phyloP scores from a whole-genome alignment of 2,888 invertebrate genomes.

The Adelognathus sp. region DNA sequence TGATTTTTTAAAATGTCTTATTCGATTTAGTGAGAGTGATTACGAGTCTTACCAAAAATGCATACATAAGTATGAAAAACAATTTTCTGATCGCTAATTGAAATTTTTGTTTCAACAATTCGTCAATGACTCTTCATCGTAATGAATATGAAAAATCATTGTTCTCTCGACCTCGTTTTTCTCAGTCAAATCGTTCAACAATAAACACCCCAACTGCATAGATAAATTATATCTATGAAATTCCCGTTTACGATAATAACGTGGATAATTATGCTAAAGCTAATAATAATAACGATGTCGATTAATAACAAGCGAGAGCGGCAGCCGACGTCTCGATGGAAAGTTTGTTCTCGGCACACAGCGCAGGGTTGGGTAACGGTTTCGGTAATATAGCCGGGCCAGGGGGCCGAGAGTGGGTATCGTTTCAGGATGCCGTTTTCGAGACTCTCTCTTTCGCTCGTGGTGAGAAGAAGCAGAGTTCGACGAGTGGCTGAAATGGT shows the following conservation, averaged over 20 bases:
- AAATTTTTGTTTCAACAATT: too few species aligned
- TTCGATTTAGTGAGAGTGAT: too few species aligned
- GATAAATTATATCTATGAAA: too few species aligned
- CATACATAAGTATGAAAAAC: too few species aligned
- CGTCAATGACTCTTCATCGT: too few species aligned
- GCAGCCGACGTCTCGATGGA: conserved; percentile 58
- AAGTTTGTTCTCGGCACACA: conserved; percentile 74
- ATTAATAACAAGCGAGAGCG: conserved; percentile 52
- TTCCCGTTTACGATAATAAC: neutral
- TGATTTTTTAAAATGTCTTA: too few species aligned
- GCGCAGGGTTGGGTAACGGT: conserved; percentile 29
- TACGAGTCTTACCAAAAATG: too few species aligned
- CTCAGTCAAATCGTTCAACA: neutral
- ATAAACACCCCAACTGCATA: too few species aligned
- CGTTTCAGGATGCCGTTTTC: conserved; percentile 37
- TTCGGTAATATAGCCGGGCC: conserved; percentile 6
- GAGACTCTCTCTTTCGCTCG: neutral
- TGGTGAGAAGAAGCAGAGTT: conserved; percentile 29
- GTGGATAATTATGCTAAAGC: conserved; percentile 20
- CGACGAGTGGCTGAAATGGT: conserved; percentile 41
- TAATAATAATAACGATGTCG: conserved; percentile 31
- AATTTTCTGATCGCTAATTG: too few species aligned
- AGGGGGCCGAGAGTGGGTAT: conserved; percentile 12
- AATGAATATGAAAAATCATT: too few species aligned
- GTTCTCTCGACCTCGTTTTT: neutral